Percentiles rank a stretch among this genome's conserved stretches.
phyloP scores from a whole-genome alignment of 1,140 invertebrate genomes.

The Magallana gigas region DNA sequence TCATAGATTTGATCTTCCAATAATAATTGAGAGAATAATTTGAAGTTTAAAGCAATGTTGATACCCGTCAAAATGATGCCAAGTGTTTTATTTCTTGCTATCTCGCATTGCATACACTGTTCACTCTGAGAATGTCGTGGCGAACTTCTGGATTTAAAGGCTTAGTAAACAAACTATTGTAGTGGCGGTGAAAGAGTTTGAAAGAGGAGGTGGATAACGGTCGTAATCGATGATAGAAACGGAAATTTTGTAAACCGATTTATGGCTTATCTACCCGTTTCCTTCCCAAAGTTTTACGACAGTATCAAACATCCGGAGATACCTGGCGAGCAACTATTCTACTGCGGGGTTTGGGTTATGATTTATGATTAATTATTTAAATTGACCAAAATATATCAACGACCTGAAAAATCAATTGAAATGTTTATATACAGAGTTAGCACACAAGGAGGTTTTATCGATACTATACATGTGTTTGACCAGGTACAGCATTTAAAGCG shows the following conservation, averaged over 20 bases:
- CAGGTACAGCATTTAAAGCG: not conserved
- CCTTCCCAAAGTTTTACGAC: not conserved
- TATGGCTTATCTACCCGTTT: not conserved
- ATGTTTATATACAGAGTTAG: not conserved
- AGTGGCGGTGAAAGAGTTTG: not conserved
- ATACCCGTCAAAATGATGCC: constrained; percentile 13
- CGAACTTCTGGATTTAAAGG: constrained; percentile 23
- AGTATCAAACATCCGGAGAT: not conserved
- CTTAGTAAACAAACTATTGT: constrained; percentile 22
- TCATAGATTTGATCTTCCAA: constrained; percentile 9
- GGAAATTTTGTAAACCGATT: constrained; percentile 5
- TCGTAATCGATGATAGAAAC: constrained; percentile 1
- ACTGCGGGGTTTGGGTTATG: not conserved
- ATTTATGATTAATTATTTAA: not conserved
- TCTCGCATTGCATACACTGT: not conserved
- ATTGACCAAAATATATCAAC: not conserved
- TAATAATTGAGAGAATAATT: not conserved
- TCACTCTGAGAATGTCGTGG: constrained; percentile 4
- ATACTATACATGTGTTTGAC: not conserved
- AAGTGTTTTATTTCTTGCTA: constrained; percentile 10
- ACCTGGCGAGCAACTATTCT: no score
- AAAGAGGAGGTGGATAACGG: constrained; percentile 19
- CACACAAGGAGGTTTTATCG: not conserved
- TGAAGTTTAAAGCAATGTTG: constrained; percentile 13
- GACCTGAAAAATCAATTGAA: not conserved